Percentiles rank a stretch among this genome's conserved stretches.
phyloP scores from a whole-genome alignment of 2,797 vertebrate genomes.

The Momotus momota region DNA sequence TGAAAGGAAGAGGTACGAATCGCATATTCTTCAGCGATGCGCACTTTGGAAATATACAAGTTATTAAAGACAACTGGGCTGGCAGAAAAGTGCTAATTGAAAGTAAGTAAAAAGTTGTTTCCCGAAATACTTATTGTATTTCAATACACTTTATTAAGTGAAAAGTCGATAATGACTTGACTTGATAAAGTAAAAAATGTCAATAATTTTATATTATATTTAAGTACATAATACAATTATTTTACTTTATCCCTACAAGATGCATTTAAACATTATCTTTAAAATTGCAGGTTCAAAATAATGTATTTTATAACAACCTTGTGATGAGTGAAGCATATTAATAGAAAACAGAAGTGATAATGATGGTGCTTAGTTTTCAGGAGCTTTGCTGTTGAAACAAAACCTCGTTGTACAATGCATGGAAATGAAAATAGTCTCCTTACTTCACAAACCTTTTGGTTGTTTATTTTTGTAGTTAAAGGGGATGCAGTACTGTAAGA shows the following conservation, averaged over 20 bases:
- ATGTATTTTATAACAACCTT: not conserved
- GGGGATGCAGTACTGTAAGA: not conserved
- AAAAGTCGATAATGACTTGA: not conserved
- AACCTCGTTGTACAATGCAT: not conserved
- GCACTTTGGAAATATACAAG: conserved; percentile 97
- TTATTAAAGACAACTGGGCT: conserved; percentile 96
- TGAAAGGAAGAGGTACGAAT: conserved; percentile 86
- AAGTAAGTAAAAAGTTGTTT: conserved; percentile 85
- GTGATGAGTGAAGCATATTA: accelerated
- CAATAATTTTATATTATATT: not conserved
- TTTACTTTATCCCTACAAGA: not conserved
- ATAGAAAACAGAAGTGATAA: not conserved
- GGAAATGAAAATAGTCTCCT: not conserved
- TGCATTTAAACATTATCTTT: not conserved
- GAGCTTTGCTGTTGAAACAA: not conserved
- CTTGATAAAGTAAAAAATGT: not conserved
- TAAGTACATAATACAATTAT: not conserved
- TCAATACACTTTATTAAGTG: not conserved
- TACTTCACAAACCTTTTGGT: accelerated
- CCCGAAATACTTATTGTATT: not conserved
- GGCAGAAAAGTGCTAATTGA: conserved; percentile 89
- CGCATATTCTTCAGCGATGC: conserved; percentile 98
- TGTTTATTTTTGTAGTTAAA: not conserved
- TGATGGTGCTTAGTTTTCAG: not conserved
- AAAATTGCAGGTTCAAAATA: not conserved